Evolutionary conservation across 1,140 invertebrate genomes (phyloP).

Genomic region (Stegodyphus dumicola): DNA sequence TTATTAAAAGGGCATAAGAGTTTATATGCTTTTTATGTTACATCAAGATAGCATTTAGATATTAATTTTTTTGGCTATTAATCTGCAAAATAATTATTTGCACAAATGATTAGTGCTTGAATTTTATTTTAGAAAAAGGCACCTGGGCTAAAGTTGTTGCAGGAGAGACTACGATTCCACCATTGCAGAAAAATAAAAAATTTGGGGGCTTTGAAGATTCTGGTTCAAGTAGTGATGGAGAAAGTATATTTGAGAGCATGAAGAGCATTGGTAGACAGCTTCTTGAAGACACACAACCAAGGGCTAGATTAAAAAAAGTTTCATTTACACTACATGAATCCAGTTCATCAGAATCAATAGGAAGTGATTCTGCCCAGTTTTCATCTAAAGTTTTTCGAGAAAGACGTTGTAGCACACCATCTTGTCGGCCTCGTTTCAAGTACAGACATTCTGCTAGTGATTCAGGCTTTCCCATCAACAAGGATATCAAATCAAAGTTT

Average conservation of each 20-base stretch:
- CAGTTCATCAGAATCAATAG: constrained; percentile 56
- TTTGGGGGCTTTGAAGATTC: constrained; percentile 25
- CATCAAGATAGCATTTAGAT: too few relatives aligned
- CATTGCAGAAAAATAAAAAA: constrained; percentile 29
- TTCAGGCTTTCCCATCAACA: constrained; percentile 47
- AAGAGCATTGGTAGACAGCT: constrained; percentile 46
- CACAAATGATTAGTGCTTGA: background rate
- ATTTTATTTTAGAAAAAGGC: constrained; percentile 30
- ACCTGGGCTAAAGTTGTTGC: constrained; percentile 58
- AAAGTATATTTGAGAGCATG: constrained; percentile 55
- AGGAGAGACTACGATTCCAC: constrained; percentile 39
- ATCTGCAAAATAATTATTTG: too few relatives aligned
- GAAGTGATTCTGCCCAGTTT: constrained; percentile 42
- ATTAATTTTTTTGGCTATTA: too few relatives aligned
- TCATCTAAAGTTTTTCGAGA: constrained; percentile 38
- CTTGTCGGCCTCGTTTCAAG: constrained; percentile 33
- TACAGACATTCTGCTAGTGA: constrained; percentile 58
- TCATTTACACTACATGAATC: constrained; percentile 54
- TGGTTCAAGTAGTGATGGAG: constrained; percentile 45
- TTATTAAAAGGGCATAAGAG: too few relatives aligned
- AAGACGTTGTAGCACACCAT: constrained; percentile 42
- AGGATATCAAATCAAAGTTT: constrained; percentile 35
- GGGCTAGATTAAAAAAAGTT: constrained; percentile 41
- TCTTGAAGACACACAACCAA: constrained; percentile 39
- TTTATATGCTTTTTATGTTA: too few relatives aligned